These are phyloP conservation scores for Streptopelia turtur DNA, from an alignment of 2,797 vertebrate species.

Conservation along the genomic window DNA sequence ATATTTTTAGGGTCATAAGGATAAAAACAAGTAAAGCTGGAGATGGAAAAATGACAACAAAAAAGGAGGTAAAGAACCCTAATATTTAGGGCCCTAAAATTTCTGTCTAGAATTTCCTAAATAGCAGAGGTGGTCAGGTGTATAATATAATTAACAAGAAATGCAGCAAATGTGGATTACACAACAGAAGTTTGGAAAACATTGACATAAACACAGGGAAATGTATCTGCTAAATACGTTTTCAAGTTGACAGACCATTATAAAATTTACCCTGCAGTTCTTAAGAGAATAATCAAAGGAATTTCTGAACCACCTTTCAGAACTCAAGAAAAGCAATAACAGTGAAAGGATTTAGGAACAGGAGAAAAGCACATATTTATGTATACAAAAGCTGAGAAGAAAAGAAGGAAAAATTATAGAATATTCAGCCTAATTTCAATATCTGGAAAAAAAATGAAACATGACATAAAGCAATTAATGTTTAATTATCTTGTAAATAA, in stretches of 20 bases:
- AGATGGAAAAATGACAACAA: neutral
- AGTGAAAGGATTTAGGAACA: neutral
- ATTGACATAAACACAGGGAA: neutral
- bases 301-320: neutral
- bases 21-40: neutral
- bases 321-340: neutral
- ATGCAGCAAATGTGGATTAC: neutral
- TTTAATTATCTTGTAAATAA: conserved; percentile 12
- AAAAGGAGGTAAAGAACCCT: neutral
- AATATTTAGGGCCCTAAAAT: neutral
- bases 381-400: neutral
- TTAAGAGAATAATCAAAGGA: neutral
- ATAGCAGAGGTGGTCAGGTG: neutral
- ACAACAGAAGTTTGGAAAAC: neutral
- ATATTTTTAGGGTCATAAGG: neutral
- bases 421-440: neutral
- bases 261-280: neutral
- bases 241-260: neutral
- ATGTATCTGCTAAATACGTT: neutral
- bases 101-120: neutral
- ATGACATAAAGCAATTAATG: neutral
- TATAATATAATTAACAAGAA: neutral
- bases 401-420: neutral
- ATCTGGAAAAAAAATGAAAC: neutral
- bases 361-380: neutral